These are phyloP conservation scores for Nipponia nippon DNA, from an alignment of 2,113 vertebrate species.

Conservation along the genomic window DNA sequence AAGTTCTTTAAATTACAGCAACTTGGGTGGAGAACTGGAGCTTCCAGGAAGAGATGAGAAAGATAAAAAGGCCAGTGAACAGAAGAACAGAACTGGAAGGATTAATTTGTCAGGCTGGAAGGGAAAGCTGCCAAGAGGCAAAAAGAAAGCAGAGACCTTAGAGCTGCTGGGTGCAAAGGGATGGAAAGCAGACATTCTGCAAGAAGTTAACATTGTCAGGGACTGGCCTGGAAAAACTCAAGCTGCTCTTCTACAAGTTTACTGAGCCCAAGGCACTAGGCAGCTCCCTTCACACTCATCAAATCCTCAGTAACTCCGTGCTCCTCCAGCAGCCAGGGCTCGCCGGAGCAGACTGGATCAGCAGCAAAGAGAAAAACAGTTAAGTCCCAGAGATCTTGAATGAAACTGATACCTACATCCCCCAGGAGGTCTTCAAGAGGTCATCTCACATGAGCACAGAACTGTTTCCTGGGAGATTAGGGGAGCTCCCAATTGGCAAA, in stretches of 20 bases:
- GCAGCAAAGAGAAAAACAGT: neutral
- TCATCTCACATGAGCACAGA: neutral
- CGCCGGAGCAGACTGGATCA: neutral
- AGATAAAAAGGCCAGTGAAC: neutral
- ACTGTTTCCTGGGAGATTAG: neutral
- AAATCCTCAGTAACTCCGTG: neutral
- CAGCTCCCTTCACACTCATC: neutral
- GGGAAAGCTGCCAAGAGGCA: neutral
- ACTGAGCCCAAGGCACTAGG: neutral
- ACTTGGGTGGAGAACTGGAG: neutral
- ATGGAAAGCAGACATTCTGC: neutral
- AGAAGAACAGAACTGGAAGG: neutral
- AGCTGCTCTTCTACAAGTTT: neutral
- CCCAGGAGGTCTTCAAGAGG: neutral
- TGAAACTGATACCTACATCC: neutral
- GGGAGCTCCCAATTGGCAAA: neutral
- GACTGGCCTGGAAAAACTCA: neutral
- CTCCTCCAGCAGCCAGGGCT: neutral
- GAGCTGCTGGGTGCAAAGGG: neutral
- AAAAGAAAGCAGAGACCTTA: neutral
- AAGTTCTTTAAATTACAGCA: neutral
- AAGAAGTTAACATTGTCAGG: neutral
- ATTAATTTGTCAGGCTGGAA: neutral
- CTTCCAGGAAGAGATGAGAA: neutral
- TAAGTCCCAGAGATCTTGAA: neutral